phyloP scores from a whole-genome alignment of 1,140 invertebrate genomes.

The Drosophila guanche region DNA sequence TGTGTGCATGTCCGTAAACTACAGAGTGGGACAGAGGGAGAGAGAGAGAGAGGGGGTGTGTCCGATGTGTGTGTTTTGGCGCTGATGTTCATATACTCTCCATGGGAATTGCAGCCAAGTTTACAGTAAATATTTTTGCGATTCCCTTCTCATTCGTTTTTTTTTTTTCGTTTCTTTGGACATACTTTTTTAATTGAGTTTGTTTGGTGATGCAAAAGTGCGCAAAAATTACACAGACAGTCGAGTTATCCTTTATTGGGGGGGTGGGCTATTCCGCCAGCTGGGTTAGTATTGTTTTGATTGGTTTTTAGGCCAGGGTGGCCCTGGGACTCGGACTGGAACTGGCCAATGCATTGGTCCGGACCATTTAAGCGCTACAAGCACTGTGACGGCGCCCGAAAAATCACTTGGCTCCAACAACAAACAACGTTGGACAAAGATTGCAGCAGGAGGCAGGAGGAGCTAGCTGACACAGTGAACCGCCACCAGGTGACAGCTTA shows the following conservation, averaged over 20 bases:
- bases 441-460: conserved; percentile 1
- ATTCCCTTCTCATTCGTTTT: conserved; percentile 47
- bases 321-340: too few species aligned
- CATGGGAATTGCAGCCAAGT: conserved; percentile 49
- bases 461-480: neutral
- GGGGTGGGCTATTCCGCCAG: conserved; percentile 8
- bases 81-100: conserved; percentile 73
- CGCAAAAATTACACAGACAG: conserved; percentile 77
- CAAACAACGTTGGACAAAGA: conserved; percentile 26
- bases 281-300: conserved; percentile 66
- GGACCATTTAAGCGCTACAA: conserved; percentile 35
- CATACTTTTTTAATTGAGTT: conserved; percentile 80
- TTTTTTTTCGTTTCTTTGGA: conserved; percentile 36
- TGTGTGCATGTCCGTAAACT: too few species aligned
- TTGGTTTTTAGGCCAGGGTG: conserved; percentile 69
- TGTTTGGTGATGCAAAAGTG: conserved; percentile 81
- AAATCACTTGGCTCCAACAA: conserved; percentile 44
- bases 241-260: conserved; percentile 33
- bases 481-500: conserved; percentile 45
- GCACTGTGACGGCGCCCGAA: conserved; percentile 23
- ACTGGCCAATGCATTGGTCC: conserved; percentile 7
- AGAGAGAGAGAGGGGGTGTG: neutral
- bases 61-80: conserved; percentile 17
- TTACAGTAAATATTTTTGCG: conserved; percentile 82
- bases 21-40: too few species aligned